phyloP scores from a whole-genome alignment of 2,888 invertebrate species.

The Ceratothoa steindachneri region DNA sequence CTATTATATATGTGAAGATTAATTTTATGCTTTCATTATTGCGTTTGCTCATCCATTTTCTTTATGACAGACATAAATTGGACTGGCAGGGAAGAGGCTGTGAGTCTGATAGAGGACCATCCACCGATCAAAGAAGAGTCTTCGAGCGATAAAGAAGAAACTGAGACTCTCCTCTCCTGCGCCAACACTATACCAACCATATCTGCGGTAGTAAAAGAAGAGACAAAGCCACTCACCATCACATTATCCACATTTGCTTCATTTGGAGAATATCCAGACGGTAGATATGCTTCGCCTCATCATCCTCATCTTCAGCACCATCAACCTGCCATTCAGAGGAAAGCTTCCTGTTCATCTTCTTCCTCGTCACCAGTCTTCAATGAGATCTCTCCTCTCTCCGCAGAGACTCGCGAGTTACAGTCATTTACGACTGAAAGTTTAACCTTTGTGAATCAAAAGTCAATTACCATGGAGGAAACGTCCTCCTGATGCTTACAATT shows the following conservation, averaged over 20 bases:
- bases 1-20: slow-evolving; percentile 13
- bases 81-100: neutral
- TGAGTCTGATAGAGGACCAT: neutral
- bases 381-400: slow-evolving; percentile 9
- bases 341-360: slow-evolving; percentile 15
- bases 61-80: slow-evolving; percentile 16
- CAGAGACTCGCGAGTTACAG: slow-evolving; percentile 23
- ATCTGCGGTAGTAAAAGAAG: slow-evolving; percentile 32
- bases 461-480: slow-evolving; percentile 35
- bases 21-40: neutral
- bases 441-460: slow-evolving; percentile 22
- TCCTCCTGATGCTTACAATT: slow-evolving; percentile 32
- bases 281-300: slow-evolving; percentile 17
- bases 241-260: neutral
- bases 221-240: slow-evolving; percentile 9
- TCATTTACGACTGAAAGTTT: slow-evolving; percentile 22
- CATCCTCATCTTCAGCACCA: slow-evolving; percentile 22
- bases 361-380: slow-evolving; percentile 19
- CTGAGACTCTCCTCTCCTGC: slow-evolving; percentile 20
- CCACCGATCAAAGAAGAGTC: slow-evolving; percentile 14
- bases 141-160: slow-evolving; percentile 25
- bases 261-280: neutral
- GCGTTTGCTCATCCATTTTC: neutral
- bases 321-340: neutral
- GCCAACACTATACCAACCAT: slow-evolving; percentile 32